Base-by-base conservation (phyloP, 2,888 invertebrate genomes). In the Aromia moschata region DNA sequence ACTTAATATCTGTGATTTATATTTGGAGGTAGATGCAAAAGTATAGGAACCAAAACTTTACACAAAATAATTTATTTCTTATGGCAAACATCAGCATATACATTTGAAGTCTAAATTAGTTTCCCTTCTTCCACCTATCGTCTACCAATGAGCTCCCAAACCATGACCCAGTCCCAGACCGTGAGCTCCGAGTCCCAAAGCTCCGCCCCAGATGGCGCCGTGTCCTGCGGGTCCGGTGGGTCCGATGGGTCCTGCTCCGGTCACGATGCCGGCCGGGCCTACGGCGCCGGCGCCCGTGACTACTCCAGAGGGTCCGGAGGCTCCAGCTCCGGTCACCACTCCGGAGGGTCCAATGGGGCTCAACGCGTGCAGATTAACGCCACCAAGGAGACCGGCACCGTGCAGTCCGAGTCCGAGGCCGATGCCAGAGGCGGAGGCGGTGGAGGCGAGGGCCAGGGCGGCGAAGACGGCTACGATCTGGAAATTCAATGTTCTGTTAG, bases 261-360 rank as follows among this genome's bases (percentile, higher is more conserved):
- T 60, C 20, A 60, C 63, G 30, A 63, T 57, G 43, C 63, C 63
- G 33, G 63, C 45, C 1, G 63, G 63, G 36, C 63, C 64, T n/a
- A 53, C 60, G 1, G 60, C 60, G 9, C 60, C 60, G 2, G 56
- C 57, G 17, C 63, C 63, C n/a, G 57, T 60, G 7, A 58, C 60
- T 10, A 54, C 30, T 38, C 63, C 63, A 1, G 58, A 38, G 1
- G 58, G 58, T 16, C 58, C 58, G 14, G 64, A 31, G n/a, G 67
- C 64, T n/a, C 64, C 67, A 0, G 64, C 62, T 56, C 64, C 67
- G n/a, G 67, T 66, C 9, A 64, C 64, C 7, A 66, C 43, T 46
- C 66, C 66, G n/a, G 66, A 64, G 4, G 66, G 61, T 30, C 61
- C 60, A 12, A 60, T 40, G 9, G 57, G 56, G 53, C 60, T 56